Evolutionary conservation across 2,888 invertebrate species (phyloP), one percentile per base, ranked within the genome.

Genomic region (Lycophotia porphyrea): DNA sequence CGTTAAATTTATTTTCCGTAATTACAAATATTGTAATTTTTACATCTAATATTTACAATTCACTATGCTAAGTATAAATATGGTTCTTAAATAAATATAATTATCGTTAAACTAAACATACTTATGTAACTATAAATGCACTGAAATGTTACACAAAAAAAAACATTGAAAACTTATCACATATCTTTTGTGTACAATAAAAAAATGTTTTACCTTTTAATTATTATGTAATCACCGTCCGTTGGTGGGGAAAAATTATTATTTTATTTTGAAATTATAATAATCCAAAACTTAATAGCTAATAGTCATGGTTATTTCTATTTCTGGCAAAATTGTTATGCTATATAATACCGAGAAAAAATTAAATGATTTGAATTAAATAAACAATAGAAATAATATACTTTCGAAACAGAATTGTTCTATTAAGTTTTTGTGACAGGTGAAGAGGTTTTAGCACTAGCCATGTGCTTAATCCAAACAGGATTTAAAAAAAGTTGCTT

Each of bases 11-110:
- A 93, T 93, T 93, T 91, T 91, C 90, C 90, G 85, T 95, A 94
- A 94, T 95, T 95, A 96, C 94, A 95, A 93, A 93, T 94, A 94
- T 95, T 94, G 93, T 94, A 93, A 93, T 94, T 94, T 93, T 91
- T 95, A 94, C 84, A 78, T 84, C 93, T 96, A 95, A 89, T 96
- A 96, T 96, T 94, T 96, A 96, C 96, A 96, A 88, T 88, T 90
- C 91, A 90, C 89, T 90, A 91, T 84, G 85, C 91, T 94, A 94
- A 91, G 92, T 93, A 92, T 93, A 92, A 92, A 94, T 94, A 94
- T 93, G 93, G 92, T 92, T 93, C 92, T 92, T 94, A 95, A 91
- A 92, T 94, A 94, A 94, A 94, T 95, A 94, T 78, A 61, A 90
- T 90, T 90, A 90, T 88, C 84, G 87, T 90, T 85, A 81, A 78